Conservation (phyloP, 2,888 invertebrate genomes). For the Lycaena phlaeas region DNA sequence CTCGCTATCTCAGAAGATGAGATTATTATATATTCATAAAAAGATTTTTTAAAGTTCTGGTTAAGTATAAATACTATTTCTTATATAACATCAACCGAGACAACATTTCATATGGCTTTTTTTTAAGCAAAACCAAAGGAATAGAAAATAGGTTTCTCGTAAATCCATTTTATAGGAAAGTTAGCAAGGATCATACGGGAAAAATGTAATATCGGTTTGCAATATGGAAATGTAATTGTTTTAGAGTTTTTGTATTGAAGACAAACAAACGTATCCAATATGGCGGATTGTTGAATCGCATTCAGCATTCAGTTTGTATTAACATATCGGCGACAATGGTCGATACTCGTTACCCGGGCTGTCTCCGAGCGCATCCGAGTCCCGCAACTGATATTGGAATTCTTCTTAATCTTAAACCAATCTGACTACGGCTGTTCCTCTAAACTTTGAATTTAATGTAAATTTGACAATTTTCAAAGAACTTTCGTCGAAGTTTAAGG, state of each 20-base stretch:
- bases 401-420: conserved; percentile 62
- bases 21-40: conserved; percentile 1
- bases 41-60: too few species aligned
- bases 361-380: conserved; percentile 24
- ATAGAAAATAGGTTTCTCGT: too few species aligned
- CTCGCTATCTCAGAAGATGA: conserved; percentile 6
- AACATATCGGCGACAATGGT: conserved; percentile 54
- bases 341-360: conserved; percentile 16
- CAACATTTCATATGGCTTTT: too few species aligned
- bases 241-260: too few species aligned
- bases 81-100: too few species aligned
- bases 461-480: conserved; percentile 24
- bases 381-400: conserved; percentile 56
- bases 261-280: conserved; percentile 3
- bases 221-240: too few species aligned
- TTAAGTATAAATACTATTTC: too few species aligned
- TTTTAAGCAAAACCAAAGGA: too few species aligned
- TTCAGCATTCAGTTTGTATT: conserved; percentile 29
- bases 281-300: conserved; percentile 9
- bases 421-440: conserved; percentile 34
- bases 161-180: too few species aligned
- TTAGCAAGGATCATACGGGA: too few species aligned
- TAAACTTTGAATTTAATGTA: conserved; percentile 47
- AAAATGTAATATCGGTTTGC: too few species aligned
- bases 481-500: conserved; percentile 12